phyloP scores from a whole-genome alignment of 1,140 invertebrate species.

The Drosophila pectinifera region DNA sequence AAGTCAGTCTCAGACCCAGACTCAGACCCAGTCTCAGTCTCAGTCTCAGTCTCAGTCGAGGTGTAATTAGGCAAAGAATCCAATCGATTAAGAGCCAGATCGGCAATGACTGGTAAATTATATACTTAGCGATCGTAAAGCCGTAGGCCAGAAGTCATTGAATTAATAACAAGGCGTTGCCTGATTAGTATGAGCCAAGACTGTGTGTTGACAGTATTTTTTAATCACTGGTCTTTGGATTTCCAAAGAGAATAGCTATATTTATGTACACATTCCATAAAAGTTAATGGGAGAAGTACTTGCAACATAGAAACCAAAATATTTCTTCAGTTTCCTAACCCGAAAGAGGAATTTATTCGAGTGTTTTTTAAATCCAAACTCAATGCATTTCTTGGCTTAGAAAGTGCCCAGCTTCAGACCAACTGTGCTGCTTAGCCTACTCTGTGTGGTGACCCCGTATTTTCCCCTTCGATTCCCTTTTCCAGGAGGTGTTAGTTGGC shows the following conservation, averaged over 20 bases:
- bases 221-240: not conserved
- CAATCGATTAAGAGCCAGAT: conserved; percentile 25
- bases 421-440: too few species aligned
- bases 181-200: not conserved
- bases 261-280: not conserved
- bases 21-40: not conserved
- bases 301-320: not conserved
- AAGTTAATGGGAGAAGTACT: not conserved
- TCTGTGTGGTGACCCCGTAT: conserved; percentile 21
- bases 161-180: not conserved
- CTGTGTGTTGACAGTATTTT: not conserved
- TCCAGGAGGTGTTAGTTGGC: conserved; percentile 74
- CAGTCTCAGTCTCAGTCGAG: not conserved
- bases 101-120: conserved; percentile 8
- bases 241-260: not conserved
- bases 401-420: too few species aligned
- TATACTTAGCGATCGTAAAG: not conserved
- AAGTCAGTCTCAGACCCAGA: conserved; percentile 15
- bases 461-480: conserved; percentile 38
- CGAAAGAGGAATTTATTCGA: too few species aligned
- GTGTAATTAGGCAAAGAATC: conserved; percentile 42
- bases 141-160: not conserved
- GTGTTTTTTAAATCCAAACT: too few species aligned
- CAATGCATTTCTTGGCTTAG: not conserved
- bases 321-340: too few species aligned